Evolutionary conservation across 2,888 invertebrate species (phyloP), one percentile per base, ranked within the genome.

Genomic region (Eilema caniola): DNA sequence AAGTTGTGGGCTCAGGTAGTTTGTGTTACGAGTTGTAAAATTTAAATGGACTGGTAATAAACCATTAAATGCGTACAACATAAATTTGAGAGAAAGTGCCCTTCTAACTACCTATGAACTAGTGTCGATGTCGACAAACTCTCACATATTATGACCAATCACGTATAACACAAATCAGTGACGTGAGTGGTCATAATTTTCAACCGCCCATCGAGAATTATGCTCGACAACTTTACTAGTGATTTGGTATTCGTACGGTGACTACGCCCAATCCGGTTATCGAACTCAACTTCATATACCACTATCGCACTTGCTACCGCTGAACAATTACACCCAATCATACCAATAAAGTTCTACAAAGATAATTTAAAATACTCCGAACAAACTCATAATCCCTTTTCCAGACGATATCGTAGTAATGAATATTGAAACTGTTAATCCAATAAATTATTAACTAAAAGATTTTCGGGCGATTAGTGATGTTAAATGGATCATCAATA

Each of bases 401-500:
- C n/a, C 23, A 63, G 25, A 63, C 67, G 23, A 67, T 31, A 59
- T 63, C 37, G 16, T 23, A 37, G 59, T 60, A 57, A 65, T 65
- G 31, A 62, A 62, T 66, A 56, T 62, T 65, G 24, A 63, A 63
- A 53, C 28, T 69, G 60, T 62, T 69, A 64, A 63, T 64, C 28
- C 33, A 12, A 47, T 64, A 16, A 64, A 69, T 59, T 24, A 47
- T 47, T 47, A 53, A 64, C 47, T 53, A 60, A 64, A 64, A 60
- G 28, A 53, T 47, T 69, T 31, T 53, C 47, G 60, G 3, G 16
- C 24, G 64, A 69, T 64, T 60, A 60, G 24, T 28, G 4, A 67
- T 56, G 33, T 68, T 25, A 62, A 69, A 69, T 60, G 64, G 37
- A 53, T 31, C 47, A 69, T 64, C 24, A 60, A 69, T 64, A 69